Base-by-base conservation (phyloP, 2,797 vertebrate genomes). In the Denticeps clupeoides region DNA sequence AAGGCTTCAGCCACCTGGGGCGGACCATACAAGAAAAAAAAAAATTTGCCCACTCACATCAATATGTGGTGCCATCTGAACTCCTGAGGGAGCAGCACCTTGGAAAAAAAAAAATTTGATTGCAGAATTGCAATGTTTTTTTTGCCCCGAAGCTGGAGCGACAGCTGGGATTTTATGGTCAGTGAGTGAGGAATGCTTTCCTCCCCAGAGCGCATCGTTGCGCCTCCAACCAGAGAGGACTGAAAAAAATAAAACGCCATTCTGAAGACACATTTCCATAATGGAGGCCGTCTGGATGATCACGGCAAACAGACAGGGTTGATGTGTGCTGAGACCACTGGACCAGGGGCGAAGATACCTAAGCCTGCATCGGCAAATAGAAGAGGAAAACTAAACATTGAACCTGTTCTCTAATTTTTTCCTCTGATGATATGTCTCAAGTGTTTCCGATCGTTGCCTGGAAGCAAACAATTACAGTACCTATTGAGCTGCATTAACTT, bases 381-480 rank as follows among this genome's bases (percentile, higher is more conserved):
- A n/a, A n/a, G n/a, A n/a, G n/a, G n/a, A n/a, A n/a, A n/a, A n/a
- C n/a, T n/a, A n/a, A n/a, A n/a, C n/a, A n/a, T n/a, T n/a, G n/a
- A n/a, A n/a, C n/a, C n/a, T n/a, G 37, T 53, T 53, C 57, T 65
- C 58, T 67, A 54, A 59, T 56, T 50, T 51, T 58, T 53, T 38
- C 52, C 62, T 55, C 55, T 56, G 50, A 57, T 54, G 57, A 60
- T 60, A 47, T 38, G 42, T 67, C 62, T 70, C 56, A 48, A 50
- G 53, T 63, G 63, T 61, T 63, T 55, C 46, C 58, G 49, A 47
- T 53, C 44, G 44, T 47, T 63, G 62, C 64, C 68, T 58, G 48
- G 53, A 59, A 67, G 64, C 62, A 67, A 70, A 70, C 64, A 64
- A 70, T 67, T 67, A 64, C 64, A 51, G 48, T 61, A 65, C 57